A percentile compares a stretch with the other conserved stretches of the same genome.
Conservation (phyloP, 2,113 vertebrate species). For the Phaethornis superciliosus region DNA sequence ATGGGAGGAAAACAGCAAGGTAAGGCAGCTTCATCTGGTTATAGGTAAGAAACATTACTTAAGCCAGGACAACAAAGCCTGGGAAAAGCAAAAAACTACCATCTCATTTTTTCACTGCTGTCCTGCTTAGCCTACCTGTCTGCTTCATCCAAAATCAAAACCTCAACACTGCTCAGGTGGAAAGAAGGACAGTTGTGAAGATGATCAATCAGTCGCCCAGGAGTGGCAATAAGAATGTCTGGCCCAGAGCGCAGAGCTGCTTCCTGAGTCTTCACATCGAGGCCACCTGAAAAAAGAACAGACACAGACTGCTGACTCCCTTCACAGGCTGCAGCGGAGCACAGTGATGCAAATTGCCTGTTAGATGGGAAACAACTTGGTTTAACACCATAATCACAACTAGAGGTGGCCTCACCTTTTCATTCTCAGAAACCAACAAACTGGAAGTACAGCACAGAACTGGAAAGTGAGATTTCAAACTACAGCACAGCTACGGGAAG, state of each 20-base stretch:
- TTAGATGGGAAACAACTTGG: neutral
- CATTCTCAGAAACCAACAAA: neutral
- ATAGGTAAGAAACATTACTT: neutral
- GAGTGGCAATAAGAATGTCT: conserved; percentile 94
- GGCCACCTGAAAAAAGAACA: conserved; percentile 80
- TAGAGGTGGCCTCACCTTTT: neutral
- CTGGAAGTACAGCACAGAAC: fast-evolving
- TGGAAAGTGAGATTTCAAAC: neutral
- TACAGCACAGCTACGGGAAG: neutral
- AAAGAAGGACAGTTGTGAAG: conserved; percentile 97
- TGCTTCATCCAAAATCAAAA: conserved; percentile 95
- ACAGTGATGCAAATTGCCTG: neutral
- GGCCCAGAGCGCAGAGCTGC: conserved; percentile 88
- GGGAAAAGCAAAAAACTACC: neutral
- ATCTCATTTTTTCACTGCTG: neutral
- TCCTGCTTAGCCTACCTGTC: conserved; percentile 81
- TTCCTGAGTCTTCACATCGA: conserved; percentile 96
- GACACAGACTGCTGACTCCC: neutral
- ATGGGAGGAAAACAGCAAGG: neutral
- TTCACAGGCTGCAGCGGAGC: neutral
- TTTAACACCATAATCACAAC: neutral
- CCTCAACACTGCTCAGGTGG: conserved; percentile 90
- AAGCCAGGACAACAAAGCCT: neutral
- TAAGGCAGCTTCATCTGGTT: neutral
- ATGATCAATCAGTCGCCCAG: conserved; percentile 94